Conservation (phyloP, 2,797 vertebrate genomes). For the Eulemur albifrons region DNA sequence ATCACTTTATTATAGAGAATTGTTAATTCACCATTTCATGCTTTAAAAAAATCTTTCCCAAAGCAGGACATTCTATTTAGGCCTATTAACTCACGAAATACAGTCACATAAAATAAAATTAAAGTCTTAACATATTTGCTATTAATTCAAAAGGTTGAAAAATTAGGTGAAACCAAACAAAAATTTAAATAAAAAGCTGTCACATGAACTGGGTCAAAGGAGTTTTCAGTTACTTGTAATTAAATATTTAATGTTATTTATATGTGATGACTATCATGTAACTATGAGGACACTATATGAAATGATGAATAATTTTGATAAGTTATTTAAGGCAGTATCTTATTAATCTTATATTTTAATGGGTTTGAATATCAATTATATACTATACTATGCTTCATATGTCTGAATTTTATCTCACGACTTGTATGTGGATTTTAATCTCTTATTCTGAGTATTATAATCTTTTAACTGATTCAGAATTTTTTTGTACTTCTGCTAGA, state of each 20-base stretch:
- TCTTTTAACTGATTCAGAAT: neutral
- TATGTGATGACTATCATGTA: neutral
- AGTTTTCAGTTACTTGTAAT: neutral
- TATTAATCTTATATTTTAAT: neutral
- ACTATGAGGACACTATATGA: neutral
- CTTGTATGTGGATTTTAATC: neutral
- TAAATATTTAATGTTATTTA: constrained; percentile 2
- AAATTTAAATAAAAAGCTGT: neutral
- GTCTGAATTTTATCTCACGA: neutral
- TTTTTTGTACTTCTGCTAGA: constrained; percentile 19
- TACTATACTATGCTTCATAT: neutral
- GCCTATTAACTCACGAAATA: neutral
- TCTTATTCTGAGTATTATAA: neutral
- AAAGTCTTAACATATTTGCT: neutral
- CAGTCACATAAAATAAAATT: neutral
- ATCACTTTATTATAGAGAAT: neutral
- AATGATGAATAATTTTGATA: neutral
- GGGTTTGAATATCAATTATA: neutral
- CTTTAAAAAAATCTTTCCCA: neutral
- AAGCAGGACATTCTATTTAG: neutral
- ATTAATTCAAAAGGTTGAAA: neutral
- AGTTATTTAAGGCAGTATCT: neutral
- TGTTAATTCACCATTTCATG: neutral
- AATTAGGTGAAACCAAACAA: neutral
- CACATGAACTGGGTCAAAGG: neutral